Conservation (phyloP, 2,113 vertebrate genomes). For the Candoia aspera region DNA sequence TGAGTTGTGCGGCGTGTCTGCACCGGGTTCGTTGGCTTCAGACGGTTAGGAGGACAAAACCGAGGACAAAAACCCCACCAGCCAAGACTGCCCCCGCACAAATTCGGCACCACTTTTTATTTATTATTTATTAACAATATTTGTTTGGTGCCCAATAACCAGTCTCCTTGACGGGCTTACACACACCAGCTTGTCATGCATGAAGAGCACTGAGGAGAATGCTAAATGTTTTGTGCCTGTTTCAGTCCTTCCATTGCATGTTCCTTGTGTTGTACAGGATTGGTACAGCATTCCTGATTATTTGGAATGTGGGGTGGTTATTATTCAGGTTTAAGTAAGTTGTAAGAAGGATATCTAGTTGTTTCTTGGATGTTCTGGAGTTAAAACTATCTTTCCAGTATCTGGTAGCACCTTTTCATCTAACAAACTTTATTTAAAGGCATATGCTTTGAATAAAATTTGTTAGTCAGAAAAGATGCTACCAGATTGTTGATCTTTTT, state of each 20-base stretch:
- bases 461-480: not conserved
- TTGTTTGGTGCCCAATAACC: not conserved
- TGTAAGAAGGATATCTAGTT: not conserved
- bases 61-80: not conserved
- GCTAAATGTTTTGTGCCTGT: not conserved
- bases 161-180: not conserved
- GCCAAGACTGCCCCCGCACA: not conserved
- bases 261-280: not conserved
- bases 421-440: not conserved
- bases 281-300: not conserved
- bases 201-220: not conserved
- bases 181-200: not conserved
- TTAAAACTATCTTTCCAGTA: not conserved
- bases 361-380: not conserved
- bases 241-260: not conserved
- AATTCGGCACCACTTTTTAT: not conserved
- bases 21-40: not conserved
- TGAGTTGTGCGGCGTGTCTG: not conserved
- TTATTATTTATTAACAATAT: not conserved
- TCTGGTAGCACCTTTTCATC: not conserved
- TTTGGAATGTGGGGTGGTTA: not conserved
- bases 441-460: not conserved
- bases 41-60: not conserved
- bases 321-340: not conserved
- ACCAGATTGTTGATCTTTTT: not conserved